Evolutionary conservation across 2,113 vertebrate species (phyloP).

Genomic region (Petrocephalus zakoni): DNA sequence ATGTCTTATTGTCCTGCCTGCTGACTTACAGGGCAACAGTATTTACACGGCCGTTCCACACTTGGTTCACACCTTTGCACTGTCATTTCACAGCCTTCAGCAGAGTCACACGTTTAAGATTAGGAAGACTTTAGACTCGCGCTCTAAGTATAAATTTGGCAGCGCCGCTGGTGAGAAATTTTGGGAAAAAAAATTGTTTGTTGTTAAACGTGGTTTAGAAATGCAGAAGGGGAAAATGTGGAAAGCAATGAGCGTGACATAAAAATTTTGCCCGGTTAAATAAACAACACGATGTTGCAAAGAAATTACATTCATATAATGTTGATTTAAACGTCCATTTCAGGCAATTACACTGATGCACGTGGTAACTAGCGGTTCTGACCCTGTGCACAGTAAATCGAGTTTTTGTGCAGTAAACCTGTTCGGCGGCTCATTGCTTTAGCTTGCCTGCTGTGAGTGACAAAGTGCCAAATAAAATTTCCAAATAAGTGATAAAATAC

Average conservation of each 20-base stretch:
- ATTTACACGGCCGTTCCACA: neutral
- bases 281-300: neutral
- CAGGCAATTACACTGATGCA: neutral
- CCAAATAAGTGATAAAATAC: neutral
- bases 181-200: neutral
- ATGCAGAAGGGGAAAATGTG: neutral
- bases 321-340: neutral
- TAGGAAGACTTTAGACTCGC: neutral
- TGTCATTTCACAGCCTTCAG: neutral
- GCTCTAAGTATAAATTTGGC: neutral
- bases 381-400: neutral
- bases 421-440: neutral
- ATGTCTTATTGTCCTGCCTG: neutral
- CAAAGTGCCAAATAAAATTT: neutral
- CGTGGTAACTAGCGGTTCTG: neutral
- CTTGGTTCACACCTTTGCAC: neutral
- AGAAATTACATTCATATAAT: neutral
- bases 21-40: neutral
- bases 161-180: neutral
- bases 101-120: neutral
- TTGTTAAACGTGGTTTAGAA: neutral
- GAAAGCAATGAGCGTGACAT: neutral
- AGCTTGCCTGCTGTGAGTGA: neutral
- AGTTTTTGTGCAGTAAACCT: too few relatives aligned
- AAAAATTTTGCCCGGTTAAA: neutral